phyloP scores from a whole-genome alignment of 2,888 invertebrate genomes.

The Polietes domitor region DNA sequence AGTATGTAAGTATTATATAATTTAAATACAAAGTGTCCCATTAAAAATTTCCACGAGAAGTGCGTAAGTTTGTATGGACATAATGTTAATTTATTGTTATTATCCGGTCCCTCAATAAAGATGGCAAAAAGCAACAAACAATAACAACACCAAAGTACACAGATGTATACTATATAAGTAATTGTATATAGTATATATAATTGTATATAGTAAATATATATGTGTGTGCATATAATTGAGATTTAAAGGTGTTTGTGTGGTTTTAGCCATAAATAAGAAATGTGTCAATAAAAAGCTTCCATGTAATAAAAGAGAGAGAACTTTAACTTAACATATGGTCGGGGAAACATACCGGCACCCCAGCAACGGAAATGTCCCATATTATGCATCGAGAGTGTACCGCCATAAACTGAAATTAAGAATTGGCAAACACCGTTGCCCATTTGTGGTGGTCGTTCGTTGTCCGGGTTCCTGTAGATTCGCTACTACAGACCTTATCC shows the following conservation, averaged over 20 bases:
- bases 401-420: not conserved
- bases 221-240: not conserved
- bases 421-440: not conserved
- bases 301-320: not conserved
- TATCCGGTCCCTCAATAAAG: conserved; percentile 23
- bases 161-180: too few species aligned
- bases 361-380: not conserved
- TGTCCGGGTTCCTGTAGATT: too few species aligned
- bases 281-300: conserved; percentile 29
- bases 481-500: too few species aligned
- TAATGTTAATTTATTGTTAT: conserved; percentile 38
- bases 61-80: not conserved
- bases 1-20: too few species aligned
- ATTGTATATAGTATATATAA: too few species aligned
- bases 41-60: conserved; percentile 23
- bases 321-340: not conserved
- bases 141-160: too few species aligned
- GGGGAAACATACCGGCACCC: too few species aligned
- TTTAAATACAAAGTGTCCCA: conserved; percentile 31
- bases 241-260: conserved; percentile 26
- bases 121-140: conserved; percentile 7
- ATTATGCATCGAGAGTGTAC: too few species aligned
- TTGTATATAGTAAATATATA: too few species aligned
- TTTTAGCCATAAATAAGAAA: conserved; percentile 27
- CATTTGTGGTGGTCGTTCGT: conserved; percentile 3